These are phyloP conservation scores for Crenuchus spilurus DNA, from an alignment of 2,797 vertebrate species.

Conservation along the genomic window DNA sequence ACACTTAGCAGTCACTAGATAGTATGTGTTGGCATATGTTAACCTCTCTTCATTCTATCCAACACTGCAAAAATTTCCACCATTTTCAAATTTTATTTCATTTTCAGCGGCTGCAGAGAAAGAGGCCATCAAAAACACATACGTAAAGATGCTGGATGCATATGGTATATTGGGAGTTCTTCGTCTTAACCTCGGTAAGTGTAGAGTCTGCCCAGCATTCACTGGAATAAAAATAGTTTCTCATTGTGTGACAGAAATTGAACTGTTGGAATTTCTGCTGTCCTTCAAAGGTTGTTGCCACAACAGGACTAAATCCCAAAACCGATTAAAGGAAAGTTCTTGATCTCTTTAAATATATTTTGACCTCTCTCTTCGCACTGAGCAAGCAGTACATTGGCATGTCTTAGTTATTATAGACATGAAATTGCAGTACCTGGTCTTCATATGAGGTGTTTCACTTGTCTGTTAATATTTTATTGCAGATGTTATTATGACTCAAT, in stretches of 20 bases:
- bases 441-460: no score
- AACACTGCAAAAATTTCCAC: neutral
- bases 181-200: slow-evolving; percentile 94
- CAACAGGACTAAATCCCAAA: slow-evolving; percentile 34
- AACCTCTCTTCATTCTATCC: neutral
- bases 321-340: slow-evolving; percentile 38
- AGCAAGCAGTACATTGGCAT: neutral
- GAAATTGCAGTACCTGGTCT: neutral
- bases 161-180: slow-evolving; percentile 96
- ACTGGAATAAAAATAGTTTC: neutral
- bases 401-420: neutral
- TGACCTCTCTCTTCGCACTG: slow-evolving; percentile 15
- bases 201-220: neutral
- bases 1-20: neutral
- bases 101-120: slow-evolving; percentile 91
- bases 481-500: neutral
- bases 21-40: neutral
- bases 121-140: slow-evolving; percentile 91
- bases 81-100: neutral
- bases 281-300: slow-evolving; percentile 27
- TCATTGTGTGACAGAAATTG: neutral
- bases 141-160: slow-evolving; percentile 92
- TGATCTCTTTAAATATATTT: slow-evolving; percentile 7
- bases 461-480: neutral
- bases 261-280: neutral